Base-by-base conservation (phyloP, 2,113 vertebrate genomes). In the Ceyx melanurus region DNA sequence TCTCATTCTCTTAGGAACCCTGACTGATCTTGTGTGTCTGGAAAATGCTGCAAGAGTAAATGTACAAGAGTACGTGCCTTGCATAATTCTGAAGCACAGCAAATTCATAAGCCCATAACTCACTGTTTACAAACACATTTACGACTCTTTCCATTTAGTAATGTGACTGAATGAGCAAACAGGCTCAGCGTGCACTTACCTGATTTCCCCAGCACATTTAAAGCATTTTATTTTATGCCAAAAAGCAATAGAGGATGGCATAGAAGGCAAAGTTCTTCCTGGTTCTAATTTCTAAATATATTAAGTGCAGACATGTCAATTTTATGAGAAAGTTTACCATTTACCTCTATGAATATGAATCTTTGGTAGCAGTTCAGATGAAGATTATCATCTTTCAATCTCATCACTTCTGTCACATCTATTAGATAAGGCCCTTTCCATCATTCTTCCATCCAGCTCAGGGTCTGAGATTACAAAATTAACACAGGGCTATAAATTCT, bases 91-190 rank as follows among this genome's bases (percentile, higher is more conserved):
- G 31, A 56, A 82, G 56, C 68, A 12, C 40, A 77, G 51, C 20
- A 28, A 7, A 51, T 75, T 43, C 75, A 18, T 40, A 77, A 57
- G 3, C 56, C 74, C 78, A 42, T 77, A 89, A 67, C 35, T 82
- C 72, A 64, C 16, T 77, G 40, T 95, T 96, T 87, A 80, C 89
- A 93, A 93, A 88, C 68, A 71, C 54, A 64, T 89, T 89, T 82
- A 65, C 65, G 78, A 45, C 79, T 65, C 67, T 61, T 48, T 81
- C 67, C 42, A 35, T 64, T 71, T 42, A 26, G 61, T 73, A 74
- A 80, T 82, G 43, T 22, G 25, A 51, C 37, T 37, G 82, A 93
- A 89, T 26, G 67, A 96, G 72, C 71, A 85, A 86, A 78, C 20
- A 82, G 48, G 40, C n/a, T 88, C 60, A 70, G 65, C 31, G 40